These are phyloP conservation scores for Germaria angustata DNA, from an alignment of 2,888 invertebrate genomes.

Conservation along the genomic window DNA sequence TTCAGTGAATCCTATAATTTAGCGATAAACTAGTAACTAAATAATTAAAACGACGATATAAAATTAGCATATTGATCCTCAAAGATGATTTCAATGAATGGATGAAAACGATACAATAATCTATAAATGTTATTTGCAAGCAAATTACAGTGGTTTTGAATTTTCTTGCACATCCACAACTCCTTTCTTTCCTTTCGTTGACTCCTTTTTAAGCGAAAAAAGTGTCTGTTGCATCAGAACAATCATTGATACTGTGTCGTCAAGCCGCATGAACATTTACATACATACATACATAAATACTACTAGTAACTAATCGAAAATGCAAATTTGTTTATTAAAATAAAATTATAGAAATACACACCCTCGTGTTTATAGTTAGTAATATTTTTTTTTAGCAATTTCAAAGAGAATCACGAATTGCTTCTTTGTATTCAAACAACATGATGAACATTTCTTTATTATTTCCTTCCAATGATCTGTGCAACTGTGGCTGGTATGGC, in stretches of 20 bases:
- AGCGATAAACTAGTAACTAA: conserved; percentile 46
- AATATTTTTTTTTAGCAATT: not conserved
- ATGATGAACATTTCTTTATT: no score
- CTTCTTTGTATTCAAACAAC: no score
- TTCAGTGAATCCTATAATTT: conserved; percentile 77
- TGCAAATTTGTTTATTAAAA: conserved; percentile 4
- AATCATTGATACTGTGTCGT: conserved; percentile 70
- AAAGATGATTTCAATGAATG: not conserved
- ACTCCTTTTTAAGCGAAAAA: conserved; percentile 52
- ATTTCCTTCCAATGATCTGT: no score
- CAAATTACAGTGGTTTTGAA: conserved; percentile 18
- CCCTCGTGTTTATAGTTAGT: no score
- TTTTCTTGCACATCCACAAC: not conserved
- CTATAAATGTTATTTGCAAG: not conserved
- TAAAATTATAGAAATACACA: no score
- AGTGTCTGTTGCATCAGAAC: conserved; percentile 74
- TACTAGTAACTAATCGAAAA: conserved; percentile 10
- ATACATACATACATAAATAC: conserved; percentile 4
- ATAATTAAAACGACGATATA: not conserved
- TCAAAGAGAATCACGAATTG: not conserved
- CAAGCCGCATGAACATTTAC: no score
- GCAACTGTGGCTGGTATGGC: no score
- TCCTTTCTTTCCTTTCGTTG: conserved; percentile 6
- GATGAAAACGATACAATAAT: conserved; percentile 26
- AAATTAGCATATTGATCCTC: not conserved